Evolutionary conservation across 2,888 invertebrate genomes (phyloP).

Genomic region (Lobophora halterata): DNA sequence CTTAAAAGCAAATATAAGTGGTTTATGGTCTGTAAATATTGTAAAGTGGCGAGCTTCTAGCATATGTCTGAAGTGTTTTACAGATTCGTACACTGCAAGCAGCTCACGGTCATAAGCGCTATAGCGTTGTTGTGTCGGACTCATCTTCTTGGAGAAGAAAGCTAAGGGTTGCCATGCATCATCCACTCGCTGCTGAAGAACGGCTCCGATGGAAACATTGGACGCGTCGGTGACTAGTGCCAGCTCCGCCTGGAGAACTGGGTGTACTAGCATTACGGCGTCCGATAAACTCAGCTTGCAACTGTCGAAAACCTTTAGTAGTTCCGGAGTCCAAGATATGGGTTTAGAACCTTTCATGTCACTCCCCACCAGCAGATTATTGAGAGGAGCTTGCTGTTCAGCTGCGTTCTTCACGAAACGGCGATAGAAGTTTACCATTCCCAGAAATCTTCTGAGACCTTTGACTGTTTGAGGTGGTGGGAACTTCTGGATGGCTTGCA

Average conservation of each 20-base stretch:
- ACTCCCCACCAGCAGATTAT: not conserved
- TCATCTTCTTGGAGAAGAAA: constrained; percentile 3
- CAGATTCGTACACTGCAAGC: constrained; percentile 37
- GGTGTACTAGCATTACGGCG: constrained; percentile 44
- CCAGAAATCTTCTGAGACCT: constrained; percentile 2
- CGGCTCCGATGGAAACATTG: not conserved
- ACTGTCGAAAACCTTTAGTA: not conserved
- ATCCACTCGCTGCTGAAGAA: constrained; percentile 2
- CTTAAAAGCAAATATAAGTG: constrained; percentile 45
- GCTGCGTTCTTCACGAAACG: constrained; percentile 20
- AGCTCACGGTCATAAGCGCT: too few species aligned
- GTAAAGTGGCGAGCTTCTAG: constrained; percentile 17
- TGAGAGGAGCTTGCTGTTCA: constrained; percentile 2
- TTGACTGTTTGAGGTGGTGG: constrained; percentile 3
- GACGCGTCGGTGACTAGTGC: constrained; percentile 38
- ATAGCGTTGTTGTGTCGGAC: constrained; percentile 4
- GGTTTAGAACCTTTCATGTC: not conserved
- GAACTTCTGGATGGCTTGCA: constrained; percentile 6
- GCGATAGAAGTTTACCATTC: constrained; percentile 17
- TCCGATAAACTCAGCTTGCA: constrained; percentile 25
- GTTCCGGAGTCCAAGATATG: too few species aligned
- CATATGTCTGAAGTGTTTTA: constrained; percentile 19
- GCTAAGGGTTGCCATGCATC: constrained; percentile 5
- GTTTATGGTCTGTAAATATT: constrained; percentile 36
- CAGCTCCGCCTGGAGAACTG: constrained; percentile 36